phyloP scores from a whole-genome alignment of 2,113 vertebrate species.

The rat (Rattus norvegicus) region DNA sequence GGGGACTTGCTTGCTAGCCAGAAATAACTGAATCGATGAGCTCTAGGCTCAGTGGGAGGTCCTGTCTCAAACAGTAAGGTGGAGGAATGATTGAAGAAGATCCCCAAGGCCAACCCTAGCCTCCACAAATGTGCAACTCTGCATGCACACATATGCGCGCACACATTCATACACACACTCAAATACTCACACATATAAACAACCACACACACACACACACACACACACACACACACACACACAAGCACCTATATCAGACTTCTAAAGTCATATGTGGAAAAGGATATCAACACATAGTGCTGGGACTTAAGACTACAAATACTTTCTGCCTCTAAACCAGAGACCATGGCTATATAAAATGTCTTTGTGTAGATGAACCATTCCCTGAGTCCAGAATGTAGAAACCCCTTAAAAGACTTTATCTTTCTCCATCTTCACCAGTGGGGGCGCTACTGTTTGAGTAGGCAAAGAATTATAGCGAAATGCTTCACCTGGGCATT shows the following conservation, averaged over 20 bases:
- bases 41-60: neutral
- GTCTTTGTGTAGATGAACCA: neutral
- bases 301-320: neutral
- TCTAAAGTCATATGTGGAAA: neutral
- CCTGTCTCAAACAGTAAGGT: neutral
- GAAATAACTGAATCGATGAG: neutral
- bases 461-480: neutral
- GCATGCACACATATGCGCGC: too few species aligned
- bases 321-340: neutral
- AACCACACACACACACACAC: neutral
- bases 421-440: neutral
- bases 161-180: neutral
- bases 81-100: neutral
- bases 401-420: neutral
- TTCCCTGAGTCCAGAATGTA: neutral
- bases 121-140: neutral
- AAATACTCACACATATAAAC: neutral
- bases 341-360: neutral
- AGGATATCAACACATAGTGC: neutral
- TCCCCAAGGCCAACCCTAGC: neutral
- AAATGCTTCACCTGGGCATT: neutral
- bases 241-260: neutral
- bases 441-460: neutral
- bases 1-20: neutral
- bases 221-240: neutral